A percentile compares a stretch with the other conserved stretches of the same genome.
Conservation (phyloP, 2,888 invertebrate species). For the Melanargia galathea region DNA sequence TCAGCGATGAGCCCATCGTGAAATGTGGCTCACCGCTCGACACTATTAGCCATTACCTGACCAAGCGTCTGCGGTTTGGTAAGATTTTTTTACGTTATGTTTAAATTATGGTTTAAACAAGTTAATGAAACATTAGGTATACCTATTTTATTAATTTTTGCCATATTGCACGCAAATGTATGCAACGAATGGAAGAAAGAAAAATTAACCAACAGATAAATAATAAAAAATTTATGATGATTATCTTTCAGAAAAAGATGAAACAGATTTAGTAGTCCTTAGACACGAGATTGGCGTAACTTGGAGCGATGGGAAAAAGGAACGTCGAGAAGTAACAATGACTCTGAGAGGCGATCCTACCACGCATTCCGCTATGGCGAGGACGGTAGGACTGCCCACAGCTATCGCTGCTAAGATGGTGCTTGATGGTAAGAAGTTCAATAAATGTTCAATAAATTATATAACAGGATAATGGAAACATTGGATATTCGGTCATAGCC, state of each 20-base stretch:
- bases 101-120: too few species aligned
- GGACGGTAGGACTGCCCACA: conserved; percentile 87
- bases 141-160: too few species aligned
- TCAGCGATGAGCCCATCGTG: conserved; percentile 90
- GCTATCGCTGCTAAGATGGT: conserved; percentile 99
- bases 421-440: conserved; percentile 88
- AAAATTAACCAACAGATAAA: too few species aligned
- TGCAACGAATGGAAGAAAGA: too few species aligned
- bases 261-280: conserved; percentile 96
- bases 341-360: conserved; percentile 92
- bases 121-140: too few species aligned
- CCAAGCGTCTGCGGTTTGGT: conserved; percentile 91
- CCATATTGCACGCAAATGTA: too few species aligned
- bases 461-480: not conserved
- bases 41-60: conserved; percentile 94
- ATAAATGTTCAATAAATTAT: not conserved
- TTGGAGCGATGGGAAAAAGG: conserved; percentile 93
- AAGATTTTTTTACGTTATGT: conserved; percentile 46
- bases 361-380: conserved; percentile 96
- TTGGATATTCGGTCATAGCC: not conserved
- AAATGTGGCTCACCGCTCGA: conserved; percentile 95
- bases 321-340: conserved; percentile 91
- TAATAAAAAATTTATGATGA: too few species aligned
- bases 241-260: conserved; percentile 79
- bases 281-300: conserved; percentile 96